These are phyloP conservation scores for Dinocampus coccinellae DNA, from an alignment of 2,888 invertebrate genomes.

Conservation along the genomic window DNA sequence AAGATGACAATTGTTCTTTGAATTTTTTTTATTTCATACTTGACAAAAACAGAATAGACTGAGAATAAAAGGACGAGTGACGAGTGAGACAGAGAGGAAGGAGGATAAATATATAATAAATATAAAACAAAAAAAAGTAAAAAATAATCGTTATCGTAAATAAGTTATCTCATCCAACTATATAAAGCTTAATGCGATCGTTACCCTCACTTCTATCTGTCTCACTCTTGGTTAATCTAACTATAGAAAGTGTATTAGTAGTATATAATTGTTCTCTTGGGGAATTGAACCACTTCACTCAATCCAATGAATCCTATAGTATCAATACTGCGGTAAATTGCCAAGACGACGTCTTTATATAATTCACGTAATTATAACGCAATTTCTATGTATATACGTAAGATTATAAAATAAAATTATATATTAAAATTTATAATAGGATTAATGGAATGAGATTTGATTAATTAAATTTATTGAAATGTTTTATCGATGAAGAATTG, in stretches of 20 bases:
- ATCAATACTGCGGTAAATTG: neutral
- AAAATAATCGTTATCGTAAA: neutral
- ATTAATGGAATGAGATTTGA: no score
- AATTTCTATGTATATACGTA: no score
- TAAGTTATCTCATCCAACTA: neutral
- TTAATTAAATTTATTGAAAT: no score
- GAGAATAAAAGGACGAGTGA: no score
- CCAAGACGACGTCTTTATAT: no score
- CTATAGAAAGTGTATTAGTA: neutral
- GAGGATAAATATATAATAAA: neutral
- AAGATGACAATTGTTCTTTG: neutral
- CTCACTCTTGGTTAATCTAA: neutral
- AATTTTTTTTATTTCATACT: neutral
- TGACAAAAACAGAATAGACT: no score
- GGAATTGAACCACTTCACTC: neutral
- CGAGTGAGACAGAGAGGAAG: no score
- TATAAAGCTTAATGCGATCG: neutral
- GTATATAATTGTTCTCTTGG: neutral
- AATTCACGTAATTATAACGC: constrained; percentile 46
- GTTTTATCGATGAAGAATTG: no score
- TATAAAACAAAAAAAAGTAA: neutral
- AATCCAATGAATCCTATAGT: neutral
- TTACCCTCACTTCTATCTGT: neutral
- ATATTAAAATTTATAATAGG: no score
- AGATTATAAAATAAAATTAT: no score